A percentile compares a stretch with the other conserved stretches of the same genome.
These are phyloP conservation scores for Mechanitis messenoides DNA, from an alignment of 2,888 invertebrate genomes.

Conservation along the genomic window DNA sequence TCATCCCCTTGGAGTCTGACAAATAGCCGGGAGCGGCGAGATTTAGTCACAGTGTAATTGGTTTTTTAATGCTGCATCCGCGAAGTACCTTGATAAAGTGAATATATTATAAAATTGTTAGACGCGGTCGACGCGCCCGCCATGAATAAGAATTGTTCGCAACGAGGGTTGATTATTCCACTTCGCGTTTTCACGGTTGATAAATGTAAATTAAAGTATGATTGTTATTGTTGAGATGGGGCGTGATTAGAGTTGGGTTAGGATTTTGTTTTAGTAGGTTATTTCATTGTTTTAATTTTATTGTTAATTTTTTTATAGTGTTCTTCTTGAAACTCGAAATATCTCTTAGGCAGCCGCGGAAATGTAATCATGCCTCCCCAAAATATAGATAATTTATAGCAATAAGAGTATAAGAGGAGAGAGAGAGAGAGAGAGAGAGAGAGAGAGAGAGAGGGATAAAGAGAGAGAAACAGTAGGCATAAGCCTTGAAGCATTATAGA, in stretches of 20 bases:
- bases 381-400: too few species aligned
- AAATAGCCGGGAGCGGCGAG: conserved; percentile 69
- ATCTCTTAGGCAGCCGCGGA: too few species aligned
- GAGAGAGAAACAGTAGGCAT: too few species aligned
- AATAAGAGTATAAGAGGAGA: too few species aligned
- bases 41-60: conserved; percentile 75
- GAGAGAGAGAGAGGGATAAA: too few species aligned
- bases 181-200: conserved; percentile 59
- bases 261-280: not conserved
- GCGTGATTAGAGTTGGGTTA: conserved; percentile 2
- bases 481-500: too few species aligned
- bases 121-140: conserved; percentile 57
- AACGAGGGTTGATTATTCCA: conserved; percentile 50
- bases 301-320: not conserved
- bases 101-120: conserved; percentile 77
- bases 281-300: not conserved
- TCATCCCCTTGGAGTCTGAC: conserved; percentile 73
- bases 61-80: conserved; percentile 74
- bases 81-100: conserved; percentile 75
- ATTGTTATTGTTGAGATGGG: conserved; percentile 45
- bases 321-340: too few species aligned
- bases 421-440: too few species aligned
- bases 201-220: conserved; percentile 66
- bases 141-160: conserved; percentile 64
- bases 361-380: too few species aligned